A percentile compares a stretch with the other conserved stretches of the same genome.
These are phyloP conservation scores for Iguana delicatissima DNA, from an alignment of 2,797 vertebrate genomes.

Conservation along the genomic window DNA sequence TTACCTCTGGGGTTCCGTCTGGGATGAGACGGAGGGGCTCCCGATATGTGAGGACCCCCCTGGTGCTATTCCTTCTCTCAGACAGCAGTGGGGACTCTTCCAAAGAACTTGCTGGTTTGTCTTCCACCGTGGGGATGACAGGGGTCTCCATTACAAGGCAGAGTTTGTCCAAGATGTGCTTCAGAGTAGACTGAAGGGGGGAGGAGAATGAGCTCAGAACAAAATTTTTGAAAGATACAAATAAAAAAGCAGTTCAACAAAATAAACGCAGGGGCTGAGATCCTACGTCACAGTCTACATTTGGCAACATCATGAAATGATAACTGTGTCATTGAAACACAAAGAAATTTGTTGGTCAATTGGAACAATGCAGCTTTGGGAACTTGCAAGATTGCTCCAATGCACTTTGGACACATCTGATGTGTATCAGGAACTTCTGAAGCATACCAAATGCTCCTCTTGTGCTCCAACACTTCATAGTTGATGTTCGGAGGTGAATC, in stretches of 20 bases:
- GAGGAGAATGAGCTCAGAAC: conserved; percentile 26
- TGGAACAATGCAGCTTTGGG: no score
- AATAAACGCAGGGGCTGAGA: no score
- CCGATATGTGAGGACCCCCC: conserved; percentile 46
- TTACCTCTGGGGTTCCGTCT: conserved; percentile 76
- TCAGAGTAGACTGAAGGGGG: conserved; percentile 62
- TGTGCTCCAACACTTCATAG: no score
- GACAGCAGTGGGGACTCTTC: conserved; percentile 78
- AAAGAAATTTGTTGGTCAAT: not conserved
- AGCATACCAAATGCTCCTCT: no score
- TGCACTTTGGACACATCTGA: no score
- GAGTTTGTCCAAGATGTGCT: conserved; percentile 70
- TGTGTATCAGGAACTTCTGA: no score
- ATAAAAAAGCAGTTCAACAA: no score
- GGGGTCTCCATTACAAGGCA: conserved; percentile 71
- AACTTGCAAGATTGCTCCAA: no score
- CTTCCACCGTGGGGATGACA: not conserved
- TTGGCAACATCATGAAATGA: no score
- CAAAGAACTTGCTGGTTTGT: not conserved
- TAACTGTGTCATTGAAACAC: not conserved
- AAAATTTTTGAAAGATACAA: no score
- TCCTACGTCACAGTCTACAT: no score
- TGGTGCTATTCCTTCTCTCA: not conserved
- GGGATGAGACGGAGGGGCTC: conserved; percentile 73
- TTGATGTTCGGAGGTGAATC: no score